phyloP scores from a whole-genome alignment of 2,113 vertebrate genomes.

The Dendrocopos noguchii region DNA sequence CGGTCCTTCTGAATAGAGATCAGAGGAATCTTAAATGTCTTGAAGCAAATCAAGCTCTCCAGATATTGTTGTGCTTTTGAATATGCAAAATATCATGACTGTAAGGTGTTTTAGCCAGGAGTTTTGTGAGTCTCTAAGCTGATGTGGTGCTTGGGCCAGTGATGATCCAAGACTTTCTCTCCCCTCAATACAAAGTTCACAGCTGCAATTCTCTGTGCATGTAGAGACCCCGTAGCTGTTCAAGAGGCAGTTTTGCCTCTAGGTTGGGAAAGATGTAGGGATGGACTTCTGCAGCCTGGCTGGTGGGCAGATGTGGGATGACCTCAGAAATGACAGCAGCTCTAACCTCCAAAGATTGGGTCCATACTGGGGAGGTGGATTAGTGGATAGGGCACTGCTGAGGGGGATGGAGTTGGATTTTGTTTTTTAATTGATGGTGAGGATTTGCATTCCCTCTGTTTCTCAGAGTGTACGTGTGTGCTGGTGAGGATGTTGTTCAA shows the following conservation, averaged over 20 bases:
- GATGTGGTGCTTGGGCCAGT: neutral
- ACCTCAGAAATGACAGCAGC: neutral
- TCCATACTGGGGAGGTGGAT: neutral
- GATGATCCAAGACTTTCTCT: neutral
- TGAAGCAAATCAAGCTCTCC: slow-evolving; percentile 31
- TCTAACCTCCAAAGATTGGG: neutral
- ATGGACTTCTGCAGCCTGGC: neutral
- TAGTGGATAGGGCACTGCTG: neutral
- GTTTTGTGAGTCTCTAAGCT: neutral
- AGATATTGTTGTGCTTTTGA: slow-evolving; percentile 26
- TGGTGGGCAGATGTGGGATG: neutral
- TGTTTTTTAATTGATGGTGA: neutral
- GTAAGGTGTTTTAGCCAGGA: neutral
- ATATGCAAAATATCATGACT: slow-evolving; percentile 31
- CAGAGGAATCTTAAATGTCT: slow-evolving; percentile 55
- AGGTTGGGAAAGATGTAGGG: neutral
- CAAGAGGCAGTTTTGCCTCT: neutral
- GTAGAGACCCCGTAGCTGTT: neutral
- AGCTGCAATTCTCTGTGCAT: neutral
- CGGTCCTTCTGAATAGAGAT: slow-evolving; percentile 40
- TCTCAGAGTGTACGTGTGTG: neutral
- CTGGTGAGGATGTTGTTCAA: neutral
- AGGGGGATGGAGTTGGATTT: neutral
- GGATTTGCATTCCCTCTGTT: neutral
- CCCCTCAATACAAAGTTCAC: neutral